Evolutionary conservation across 1,140 invertebrate species (phyloP), one percentile per base, ranked within the genome.

Genomic region (Ridgeia piscesae): DNA sequence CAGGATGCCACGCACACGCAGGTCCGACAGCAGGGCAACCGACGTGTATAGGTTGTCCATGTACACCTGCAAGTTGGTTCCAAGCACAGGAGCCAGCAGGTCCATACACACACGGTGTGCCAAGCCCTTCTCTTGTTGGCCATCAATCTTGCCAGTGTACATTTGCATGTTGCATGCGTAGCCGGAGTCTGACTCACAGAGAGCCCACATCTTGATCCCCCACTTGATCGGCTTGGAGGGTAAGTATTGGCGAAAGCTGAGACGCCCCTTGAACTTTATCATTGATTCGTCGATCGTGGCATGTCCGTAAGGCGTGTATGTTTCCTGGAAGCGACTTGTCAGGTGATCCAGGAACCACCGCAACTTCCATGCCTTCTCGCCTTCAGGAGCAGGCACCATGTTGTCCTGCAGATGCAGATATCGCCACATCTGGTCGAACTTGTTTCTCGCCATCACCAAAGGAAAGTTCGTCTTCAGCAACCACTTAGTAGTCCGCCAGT

Each of bases 241-340:
- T 4, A 93, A 89, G 33, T 93, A 93, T 35, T 93, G 93, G 17
- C 89, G 77, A 35, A 93, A 93, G 11, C 90, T 35, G 1, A 93
- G 35, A 0, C 93, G 33, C 17, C 93, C 92, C 88, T 92, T 92
- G 50, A 92, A 93, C 27, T 42, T 90, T 31, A 93, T 93, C 92
- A 93, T 93, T 1, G 91, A 91, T 91, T 93, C 92, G 92, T 93
- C 93, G 48, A 93, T 91, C 34, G 50, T 93, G 35, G 33, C 90
- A 31, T 93, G 9, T 27, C 34, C 34, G 48, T 91, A 35, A 4
- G 91, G 91, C 6, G 34, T 91, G 31, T 91, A 58, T 33, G 2
- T 17, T 9, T 35, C 48, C 91, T 91, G 91, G 48, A 91, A 91
- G 35, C 48, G 34, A 42, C 6, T 35, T 4, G 21, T 42, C 33